These are phyloP conservation scores for Heliconius melpomene DNA, from an alignment of 1,140 invertebrate genomes.

Conservation along the genomic window DNA sequence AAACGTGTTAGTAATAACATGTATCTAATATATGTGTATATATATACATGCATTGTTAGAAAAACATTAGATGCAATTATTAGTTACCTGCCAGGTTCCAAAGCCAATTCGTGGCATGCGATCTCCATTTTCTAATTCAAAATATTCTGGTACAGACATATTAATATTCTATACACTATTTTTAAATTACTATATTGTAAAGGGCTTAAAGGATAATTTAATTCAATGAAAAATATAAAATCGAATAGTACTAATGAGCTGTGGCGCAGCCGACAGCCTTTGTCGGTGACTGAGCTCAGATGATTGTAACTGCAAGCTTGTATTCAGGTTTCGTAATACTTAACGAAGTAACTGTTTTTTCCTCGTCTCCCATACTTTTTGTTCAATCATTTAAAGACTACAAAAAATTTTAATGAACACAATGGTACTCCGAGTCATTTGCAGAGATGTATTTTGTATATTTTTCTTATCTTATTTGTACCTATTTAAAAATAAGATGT, in stretches of 20 bases:
- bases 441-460: no score
- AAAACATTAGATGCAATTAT: not conserved
- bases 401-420: not conserved
- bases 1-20: no score
- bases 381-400: not conserved
- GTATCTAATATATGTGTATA: no score
- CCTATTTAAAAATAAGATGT: no score
- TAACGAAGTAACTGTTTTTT: not conserved
- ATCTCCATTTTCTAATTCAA: slow-evolving; percentile 70
- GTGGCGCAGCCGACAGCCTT: not conserved
- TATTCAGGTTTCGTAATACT: not conserved
- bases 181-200: not conserved
- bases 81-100: slow-evolving; percentile 84
- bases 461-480: no score
- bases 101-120: slow-evolving; percentile 84
- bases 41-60: not conserved
- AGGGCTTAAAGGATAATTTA: not conserved
- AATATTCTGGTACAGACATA: slow-evolving; percentile 61
- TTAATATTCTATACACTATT: slow-evolving; percentile 10
- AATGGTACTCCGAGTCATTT: no score
- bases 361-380: not conserved
- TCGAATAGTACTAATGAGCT: not conserved
- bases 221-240: not conserved
- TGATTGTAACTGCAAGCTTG: not conserved
- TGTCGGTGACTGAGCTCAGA: not conserved